These are phyloP conservation scores for Acrobasis repandana DNA, from an alignment of 2,888 invertebrate species.

Conservation along the genomic window DNA sequence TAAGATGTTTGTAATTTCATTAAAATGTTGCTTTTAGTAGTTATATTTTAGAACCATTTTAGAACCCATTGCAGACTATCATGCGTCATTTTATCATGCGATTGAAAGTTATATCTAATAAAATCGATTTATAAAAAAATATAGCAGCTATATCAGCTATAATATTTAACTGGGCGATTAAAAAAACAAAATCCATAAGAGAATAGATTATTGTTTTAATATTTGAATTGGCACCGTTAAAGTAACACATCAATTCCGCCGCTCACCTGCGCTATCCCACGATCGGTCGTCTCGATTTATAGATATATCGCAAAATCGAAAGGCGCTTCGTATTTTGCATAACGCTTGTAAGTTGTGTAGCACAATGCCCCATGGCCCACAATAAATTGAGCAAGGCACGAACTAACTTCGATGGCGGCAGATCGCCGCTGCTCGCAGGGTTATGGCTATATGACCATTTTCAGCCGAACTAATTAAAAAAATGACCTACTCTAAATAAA, in stretches of 20 bases:
- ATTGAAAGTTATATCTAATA: no score
- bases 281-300: slow-evolving; percentile 73
- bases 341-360: slow-evolving; percentile 68
- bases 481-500: neutral
- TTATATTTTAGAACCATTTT: no score
- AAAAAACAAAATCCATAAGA: neutral
- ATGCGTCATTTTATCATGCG: no score
- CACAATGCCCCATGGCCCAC: slow-evolving; percentile 63
- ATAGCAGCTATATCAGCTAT: neutral
- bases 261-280: slow-evolving; percentile 76
- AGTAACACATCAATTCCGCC: slow-evolving; percentile 70
- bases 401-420: slow-evolving; percentile 20
- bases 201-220: slow-evolving; percentile 31
- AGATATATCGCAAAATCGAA: slow-evolving; percentile 76
- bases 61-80: no score
- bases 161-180: neutral
- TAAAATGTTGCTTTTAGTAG: no score
- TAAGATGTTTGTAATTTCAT: no score
- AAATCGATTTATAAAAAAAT: neutral
- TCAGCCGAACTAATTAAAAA: neutral
- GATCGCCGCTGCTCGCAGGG: slow-evolving; percentile 1
- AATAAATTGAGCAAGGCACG: slow-evolving; percentile 40
- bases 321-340: slow-evolving; percentile 78
- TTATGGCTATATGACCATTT: slow-evolving; percentile 2
- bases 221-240: slow-evolving; percentile 53